phyloP scores from a whole-genome alignment of 2,113 vertebrate species.

The Sceloporus undulatus region DNA sequence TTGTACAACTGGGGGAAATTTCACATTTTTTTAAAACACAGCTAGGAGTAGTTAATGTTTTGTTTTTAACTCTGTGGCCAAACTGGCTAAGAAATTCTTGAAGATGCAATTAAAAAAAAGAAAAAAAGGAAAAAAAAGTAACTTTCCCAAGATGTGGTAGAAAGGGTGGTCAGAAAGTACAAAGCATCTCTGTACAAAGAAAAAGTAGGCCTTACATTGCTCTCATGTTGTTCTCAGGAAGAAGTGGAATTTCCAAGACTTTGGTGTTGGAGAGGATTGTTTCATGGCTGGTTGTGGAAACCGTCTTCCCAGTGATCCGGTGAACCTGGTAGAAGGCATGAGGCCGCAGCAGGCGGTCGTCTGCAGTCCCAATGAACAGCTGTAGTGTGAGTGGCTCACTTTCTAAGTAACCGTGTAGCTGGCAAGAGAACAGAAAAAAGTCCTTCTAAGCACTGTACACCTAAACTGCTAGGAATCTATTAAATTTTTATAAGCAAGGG shows the following conservation, averaged over 20 bases:
- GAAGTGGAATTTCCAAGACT: conserved; percentile 93
- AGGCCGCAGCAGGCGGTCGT: conserved; percentile 95
- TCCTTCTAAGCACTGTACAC: conserved; percentile 73
- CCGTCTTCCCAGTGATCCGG: conserved; percentile 95
- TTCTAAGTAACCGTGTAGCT: conserved; percentile 95
- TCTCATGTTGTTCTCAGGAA: conserved; percentile 95
- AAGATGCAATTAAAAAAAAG: too few species aligned
- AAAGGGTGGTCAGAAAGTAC: background rate
- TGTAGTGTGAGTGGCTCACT: conserved; percentile 93
- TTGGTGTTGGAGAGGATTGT: conserved; percentile 95
- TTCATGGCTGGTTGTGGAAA: conserved; percentile 96
- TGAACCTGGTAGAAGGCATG: conserved; percentile 99
- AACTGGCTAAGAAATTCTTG: too few species aligned
- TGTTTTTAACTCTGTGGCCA: too few species aligned
- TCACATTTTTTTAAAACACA: too few species aligned
- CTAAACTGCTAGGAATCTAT: conserved; percentile 63
- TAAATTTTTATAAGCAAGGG: conserved; percentile 62
- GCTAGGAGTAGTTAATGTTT: too few species aligned
- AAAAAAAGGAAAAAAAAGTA: background rate
- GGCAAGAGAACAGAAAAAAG: conserved; percentile 82
- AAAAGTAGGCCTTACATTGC: conserved; percentile 84
- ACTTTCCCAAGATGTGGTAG: conserved; percentile 4
- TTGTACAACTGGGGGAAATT: background rate
- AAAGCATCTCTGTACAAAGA: background rate
- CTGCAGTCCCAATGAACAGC: conserved; percentile 97